Evolutionary conservation across 1,140 invertebrate genomes (phyloP).

Genomic region (Trigoniulus corallinus): DNA sequence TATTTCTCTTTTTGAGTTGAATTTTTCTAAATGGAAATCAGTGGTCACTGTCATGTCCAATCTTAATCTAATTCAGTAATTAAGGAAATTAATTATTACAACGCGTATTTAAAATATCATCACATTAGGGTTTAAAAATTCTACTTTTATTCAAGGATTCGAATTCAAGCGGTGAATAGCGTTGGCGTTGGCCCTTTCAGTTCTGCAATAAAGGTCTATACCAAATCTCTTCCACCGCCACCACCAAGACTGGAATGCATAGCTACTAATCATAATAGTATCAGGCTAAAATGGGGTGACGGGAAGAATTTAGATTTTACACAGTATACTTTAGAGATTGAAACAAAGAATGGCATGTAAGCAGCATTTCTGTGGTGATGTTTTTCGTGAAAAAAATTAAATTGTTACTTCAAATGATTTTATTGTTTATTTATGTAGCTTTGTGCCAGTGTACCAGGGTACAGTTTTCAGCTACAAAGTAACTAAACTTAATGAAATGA

Average conservation of each 20-base stretch:
- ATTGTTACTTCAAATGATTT: background rate
- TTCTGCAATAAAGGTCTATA: constrained; percentile 44
- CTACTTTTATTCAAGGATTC: constrained; percentile 33
- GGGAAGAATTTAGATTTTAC: constrained; percentile 44
- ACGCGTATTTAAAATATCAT: background rate
- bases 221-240: constrained; percentile 52
- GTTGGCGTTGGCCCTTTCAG: constrained; percentile 65
- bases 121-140: constrained; percentile 1
- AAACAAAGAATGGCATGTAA: constrained; percentile 39
- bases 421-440: constrained; percentile 25
- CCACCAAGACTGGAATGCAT: constrained; percentile 56
- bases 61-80: too few relatives aligned
- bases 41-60: too few relatives aligned
- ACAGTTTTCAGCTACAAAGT: constrained; percentile 56
- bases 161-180: constrained; percentile 61
- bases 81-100: too few relatives aligned
- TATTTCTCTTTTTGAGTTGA: too few relatives aligned
- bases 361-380: constrained; percentile 8
- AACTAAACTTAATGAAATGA: constrained; percentile 58
- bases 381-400: background rate
- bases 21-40: too few relatives aligned
- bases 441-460: constrained; percentile 58
- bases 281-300: constrained; percentile 71
- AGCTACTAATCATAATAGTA: constrained; percentile 50
- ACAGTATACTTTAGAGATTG: constrained; percentile 63